Conservation (phyloP, 2,888 invertebrate species). For the Meliscaeva auricollis region DNA sequence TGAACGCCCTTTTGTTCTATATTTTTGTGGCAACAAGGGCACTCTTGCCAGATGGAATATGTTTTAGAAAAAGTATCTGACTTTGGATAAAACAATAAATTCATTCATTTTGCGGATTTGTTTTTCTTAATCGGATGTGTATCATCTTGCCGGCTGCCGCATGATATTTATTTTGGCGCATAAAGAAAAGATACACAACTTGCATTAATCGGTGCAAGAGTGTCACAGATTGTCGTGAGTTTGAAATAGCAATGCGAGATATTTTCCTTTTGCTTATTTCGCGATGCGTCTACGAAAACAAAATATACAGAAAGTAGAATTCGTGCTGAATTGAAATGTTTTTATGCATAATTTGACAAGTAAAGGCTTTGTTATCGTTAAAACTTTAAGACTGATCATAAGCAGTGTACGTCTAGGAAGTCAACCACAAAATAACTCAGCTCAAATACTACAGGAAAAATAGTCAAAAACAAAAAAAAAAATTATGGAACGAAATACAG, state of each 20-base stretch:
- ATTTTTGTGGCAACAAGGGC: conserved; percentile 57
- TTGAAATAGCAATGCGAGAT: conserved; percentile 40
- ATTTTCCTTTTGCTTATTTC: conserved; percentile 30
- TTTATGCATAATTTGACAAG: too few relatives aligned
- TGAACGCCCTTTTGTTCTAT: conserved; percentile 64
- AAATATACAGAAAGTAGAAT: conserved; percentile 6
- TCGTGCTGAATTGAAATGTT: too few relatives aligned
- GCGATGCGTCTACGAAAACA: conserved; percentile 51
- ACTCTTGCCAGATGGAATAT: conserved; percentile 62
- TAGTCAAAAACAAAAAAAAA: too few relatives aligned
- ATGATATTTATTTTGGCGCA: conserved; percentile 73
- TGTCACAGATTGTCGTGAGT: conserved; percentile 63
- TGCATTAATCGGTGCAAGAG: conserved; percentile 41
- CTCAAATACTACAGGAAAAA: too few relatives aligned
- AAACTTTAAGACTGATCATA: too few relatives aligned
- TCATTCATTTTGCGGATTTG: conserved; percentile 67
- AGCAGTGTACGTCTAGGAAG: too few relatives aligned
- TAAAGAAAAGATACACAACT: conserved; percentile 37
- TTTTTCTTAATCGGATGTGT: conserved; percentile 72
- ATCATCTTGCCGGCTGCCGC: conserved; percentile 68
- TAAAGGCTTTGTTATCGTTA: too few relatives aligned
- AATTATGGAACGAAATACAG: too few relatives aligned
- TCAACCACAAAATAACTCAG: too few relatives aligned
- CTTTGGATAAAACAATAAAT: conserved; percentile 62
- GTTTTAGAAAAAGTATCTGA: conserved; percentile 42